Conservation (phyloP, 2,113 vertebrate species). For the Corapipo altera region DNA sequence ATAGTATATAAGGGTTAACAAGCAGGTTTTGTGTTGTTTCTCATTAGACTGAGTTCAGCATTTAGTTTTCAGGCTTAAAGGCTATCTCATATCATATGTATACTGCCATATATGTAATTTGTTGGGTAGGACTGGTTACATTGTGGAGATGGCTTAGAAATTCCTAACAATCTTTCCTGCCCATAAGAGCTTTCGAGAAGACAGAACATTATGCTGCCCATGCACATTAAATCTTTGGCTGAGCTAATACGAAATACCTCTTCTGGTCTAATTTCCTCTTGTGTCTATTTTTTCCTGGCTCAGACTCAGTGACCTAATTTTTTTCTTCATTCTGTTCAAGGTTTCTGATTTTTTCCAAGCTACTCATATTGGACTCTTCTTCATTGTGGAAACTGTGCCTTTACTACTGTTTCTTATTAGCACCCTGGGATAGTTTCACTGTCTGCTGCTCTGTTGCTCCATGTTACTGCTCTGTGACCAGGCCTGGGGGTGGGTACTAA, state of each 20-base stretch:
- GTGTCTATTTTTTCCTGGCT: constrained; percentile 75
- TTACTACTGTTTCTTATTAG: neutral
- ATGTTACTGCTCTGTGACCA: neutral
- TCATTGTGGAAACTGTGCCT: constrained; percentile 34
- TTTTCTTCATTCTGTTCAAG: constrained; percentile 49
- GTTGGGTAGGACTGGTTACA: constrained; percentile 51
- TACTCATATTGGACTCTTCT: constrained; percentile 27
- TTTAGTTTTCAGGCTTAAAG: constrained; percentile 37
- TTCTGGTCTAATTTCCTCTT: constrained; percentile 71
- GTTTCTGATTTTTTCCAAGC: constrained; percentile 65
- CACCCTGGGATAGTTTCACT: neutral
- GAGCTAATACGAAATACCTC: constrained; percentile 69
- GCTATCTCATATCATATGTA: neutral
- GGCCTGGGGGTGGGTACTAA: neutral
- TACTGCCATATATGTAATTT: constrained; percentile 23
- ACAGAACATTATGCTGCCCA: constrained; percentile 38
- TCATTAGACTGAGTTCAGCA: constrained; percentile 1
- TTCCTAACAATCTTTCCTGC: constrained; percentile 58
- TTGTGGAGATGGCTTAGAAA: constrained; percentile 49
- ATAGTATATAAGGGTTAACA: constrained; percentile 5
- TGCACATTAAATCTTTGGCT: constrained; percentile 63
- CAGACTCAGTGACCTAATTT: constrained; percentile 73
- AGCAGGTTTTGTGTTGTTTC: constrained; percentile 24
- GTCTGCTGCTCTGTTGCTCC: neutral
- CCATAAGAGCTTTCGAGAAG: constrained; percentile 48